Conservation (phyloP, 1,140 invertebrate genomes). For the Rhizoglyphus robini region DNA sequence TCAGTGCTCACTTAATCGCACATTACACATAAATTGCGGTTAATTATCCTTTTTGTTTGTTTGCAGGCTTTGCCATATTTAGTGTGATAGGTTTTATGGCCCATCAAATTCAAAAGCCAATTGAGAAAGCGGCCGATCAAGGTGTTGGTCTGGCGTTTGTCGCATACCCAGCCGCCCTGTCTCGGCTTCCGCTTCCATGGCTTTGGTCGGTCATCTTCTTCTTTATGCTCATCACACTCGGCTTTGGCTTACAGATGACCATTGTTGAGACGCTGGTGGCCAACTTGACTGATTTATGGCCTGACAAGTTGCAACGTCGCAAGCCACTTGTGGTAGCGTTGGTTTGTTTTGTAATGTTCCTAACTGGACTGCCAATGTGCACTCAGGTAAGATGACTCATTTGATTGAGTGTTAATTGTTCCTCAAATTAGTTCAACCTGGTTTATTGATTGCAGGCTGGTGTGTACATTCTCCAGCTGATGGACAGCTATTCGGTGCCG, state of each 20-base stretch:
- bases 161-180: not conserved
- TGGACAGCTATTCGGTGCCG: no score
- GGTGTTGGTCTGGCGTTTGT: conserved; percentile 16
- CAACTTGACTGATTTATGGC: conserved; percentile 30
- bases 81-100: conserved; percentile 35
- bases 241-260: conserved; percentile 14
- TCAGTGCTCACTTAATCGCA: no score
- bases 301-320: conserved; percentile 20
- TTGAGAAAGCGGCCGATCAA: conserved; percentile 29
- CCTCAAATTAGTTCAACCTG: no score
- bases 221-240: conserved; percentile 1
- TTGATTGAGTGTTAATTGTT: no score
- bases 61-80: conserved; percentile 35
- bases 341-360: conserved; percentile 26
- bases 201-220: conserved; percentile 9
- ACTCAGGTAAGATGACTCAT: conserved; percentile 24
- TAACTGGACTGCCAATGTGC: conserved; percentile 36
- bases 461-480: no score
- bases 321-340: not conserved
- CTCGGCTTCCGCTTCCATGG: not conserved
- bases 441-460: no score
- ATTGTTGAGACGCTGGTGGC: conserved; percentile 31
- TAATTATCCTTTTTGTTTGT: no score
- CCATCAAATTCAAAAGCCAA: conserved; percentile 32
- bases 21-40: no score